These are phyloP conservation scores for crab-eating macaque (Macaca fascicularis) DNA, from an alignment of 2,113 vertebrate species.

Conservation along the genomic window DNA sequence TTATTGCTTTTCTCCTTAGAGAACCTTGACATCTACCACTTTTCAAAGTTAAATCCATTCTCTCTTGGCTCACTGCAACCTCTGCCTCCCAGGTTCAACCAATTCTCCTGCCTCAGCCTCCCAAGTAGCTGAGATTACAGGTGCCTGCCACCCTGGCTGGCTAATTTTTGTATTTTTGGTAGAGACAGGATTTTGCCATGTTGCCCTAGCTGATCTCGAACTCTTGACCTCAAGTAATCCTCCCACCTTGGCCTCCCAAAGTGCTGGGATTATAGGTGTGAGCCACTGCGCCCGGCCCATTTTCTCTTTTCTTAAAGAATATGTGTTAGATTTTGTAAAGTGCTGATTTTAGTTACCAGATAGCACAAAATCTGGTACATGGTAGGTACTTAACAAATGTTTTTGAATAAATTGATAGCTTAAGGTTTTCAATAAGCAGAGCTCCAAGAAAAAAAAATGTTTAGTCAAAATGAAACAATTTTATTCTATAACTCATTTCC, in stretches of 20 bases:
- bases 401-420: not conserved
- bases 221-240: too few species aligned
- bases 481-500: not conserved
- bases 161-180: too few species aligned
- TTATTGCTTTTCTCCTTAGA: not conserved
- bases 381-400: not conserved
- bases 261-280: too few species aligned
- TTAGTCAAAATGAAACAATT: slow-evolving; percentile 1
- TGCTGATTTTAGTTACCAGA: not conserved
- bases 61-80: too few species aligned
- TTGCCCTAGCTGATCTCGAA: too few species aligned
- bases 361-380: not conserved
- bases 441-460: not conserved
- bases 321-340: not conserved
- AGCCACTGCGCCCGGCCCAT: not conserved
- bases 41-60: not conserved
- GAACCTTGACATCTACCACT: not conserved
- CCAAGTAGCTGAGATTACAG: too few species aligned
- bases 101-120: too few species aligned
- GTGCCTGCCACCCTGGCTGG: too few species aligned
- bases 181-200: too few species aligned
- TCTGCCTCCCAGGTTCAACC: too few species aligned
- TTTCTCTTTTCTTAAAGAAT: not conserved
- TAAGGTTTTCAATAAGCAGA: not conserved
- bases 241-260: too few species aligned